Conservation (phyloP, 2,888 invertebrate species). For the Cantharis nigra region DNA sequence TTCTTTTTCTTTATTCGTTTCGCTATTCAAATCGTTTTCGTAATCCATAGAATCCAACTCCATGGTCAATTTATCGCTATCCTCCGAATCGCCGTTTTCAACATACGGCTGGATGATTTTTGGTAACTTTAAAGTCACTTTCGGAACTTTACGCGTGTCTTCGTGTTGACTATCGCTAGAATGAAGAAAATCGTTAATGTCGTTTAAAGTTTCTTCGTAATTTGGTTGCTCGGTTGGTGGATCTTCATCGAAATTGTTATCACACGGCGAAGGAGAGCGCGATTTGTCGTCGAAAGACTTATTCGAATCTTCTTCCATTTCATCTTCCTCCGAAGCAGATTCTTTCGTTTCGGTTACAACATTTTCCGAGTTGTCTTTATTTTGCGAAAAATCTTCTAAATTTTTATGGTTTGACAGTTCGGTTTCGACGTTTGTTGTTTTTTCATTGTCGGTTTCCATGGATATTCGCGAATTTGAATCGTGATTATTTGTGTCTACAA, state of each 20-base stretch:
- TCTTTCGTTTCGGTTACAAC: neutral
- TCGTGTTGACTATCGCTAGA: constrained; percentile 22
- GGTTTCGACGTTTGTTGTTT: neutral
- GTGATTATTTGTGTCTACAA: constrained; percentile 24
- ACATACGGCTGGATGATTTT: constrained; percentile 46
- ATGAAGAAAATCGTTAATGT: constrained; percentile 19
- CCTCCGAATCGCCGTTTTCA: constrained; percentile 57
- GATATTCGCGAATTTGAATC: constrained; percentile 3
- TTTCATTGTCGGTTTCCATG: constrained; percentile 16
- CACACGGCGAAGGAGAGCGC: neutral
- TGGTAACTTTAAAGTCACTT: constrained; percentile 67
- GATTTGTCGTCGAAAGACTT: neutral
- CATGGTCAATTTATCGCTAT: constrained; percentile 64
- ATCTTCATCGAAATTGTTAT: constrained; percentile 1
- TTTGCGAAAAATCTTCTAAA: neutral
- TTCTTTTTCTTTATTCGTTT: constrained; percentile 42
- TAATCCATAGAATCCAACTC: constrained; percentile 59
- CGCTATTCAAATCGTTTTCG: constrained; percentile 42
- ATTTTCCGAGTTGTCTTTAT: neutral
- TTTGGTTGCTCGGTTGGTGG: neutral
- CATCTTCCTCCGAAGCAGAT: constrained; percentile 7
- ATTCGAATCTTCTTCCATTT: constrained; percentile 3
- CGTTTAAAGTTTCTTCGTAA: constrained; percentile 19
- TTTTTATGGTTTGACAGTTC: constrained; percentile 13
- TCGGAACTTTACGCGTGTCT: constrained; percentile 63